Evolutionary conservation across 2,888 invertebrate species (phyloP).

Genomic region (Lochmaea crataegi): DNA sequence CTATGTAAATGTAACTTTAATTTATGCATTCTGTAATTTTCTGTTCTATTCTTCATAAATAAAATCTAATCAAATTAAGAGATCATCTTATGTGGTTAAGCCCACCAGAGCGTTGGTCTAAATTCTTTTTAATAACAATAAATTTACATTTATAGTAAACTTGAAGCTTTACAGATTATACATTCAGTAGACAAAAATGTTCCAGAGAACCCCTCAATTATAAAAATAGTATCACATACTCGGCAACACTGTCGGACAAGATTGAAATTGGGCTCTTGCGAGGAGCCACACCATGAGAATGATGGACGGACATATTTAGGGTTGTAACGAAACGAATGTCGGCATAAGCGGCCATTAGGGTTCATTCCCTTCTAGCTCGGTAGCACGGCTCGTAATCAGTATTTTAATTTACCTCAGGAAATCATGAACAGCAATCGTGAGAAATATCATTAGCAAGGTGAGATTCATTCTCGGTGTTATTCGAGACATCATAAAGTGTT

Average conservation of each 20-base stretch:
- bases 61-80: no score
- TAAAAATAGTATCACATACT: neutral
- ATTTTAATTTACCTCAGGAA: conserved; percentile 44
- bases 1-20: no score
- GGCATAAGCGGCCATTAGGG: conserved; percentile 50
- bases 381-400: conserved; percentile 39
- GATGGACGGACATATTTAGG: conserved; percentile 53
- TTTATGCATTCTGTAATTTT: no score
- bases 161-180: no score
- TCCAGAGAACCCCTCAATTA: neutral
- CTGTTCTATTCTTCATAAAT: no score
- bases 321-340: conserved; percentile 51
- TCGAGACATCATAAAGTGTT: conserved; percentile 16
- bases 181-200: neutral
- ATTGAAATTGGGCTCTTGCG: conserved; percentile 25
- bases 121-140: no score
- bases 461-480: conserved; percentile 27
- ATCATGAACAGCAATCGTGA: conserved; percentile 41
- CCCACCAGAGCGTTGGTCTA: no score
- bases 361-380: conserved; percentile 38
- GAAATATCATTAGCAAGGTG: conserved; percentile 28
- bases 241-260: conserved; percentile 34
- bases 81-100: no score
- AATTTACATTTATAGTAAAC: no score
- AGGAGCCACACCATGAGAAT: conserved; percentile 42